Evolutionary conservation across 2,113 vertebrate genomes (phyloP), one percentile per base, ranked within the genome.

Genomic region (Seriola rivoliana): DNA sequence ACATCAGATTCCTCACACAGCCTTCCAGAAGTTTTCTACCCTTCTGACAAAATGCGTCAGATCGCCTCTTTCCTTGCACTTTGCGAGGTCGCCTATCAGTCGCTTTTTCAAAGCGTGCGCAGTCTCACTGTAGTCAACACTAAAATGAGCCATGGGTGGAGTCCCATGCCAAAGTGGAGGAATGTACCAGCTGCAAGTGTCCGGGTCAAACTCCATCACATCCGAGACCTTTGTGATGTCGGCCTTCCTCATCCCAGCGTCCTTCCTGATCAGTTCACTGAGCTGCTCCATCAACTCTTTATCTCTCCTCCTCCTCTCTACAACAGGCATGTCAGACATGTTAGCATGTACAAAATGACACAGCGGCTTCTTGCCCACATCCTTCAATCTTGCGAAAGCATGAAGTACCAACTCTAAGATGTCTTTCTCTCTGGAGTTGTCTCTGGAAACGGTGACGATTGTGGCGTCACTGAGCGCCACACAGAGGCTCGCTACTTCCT

Each of bases 321-420:
- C 64, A 4, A 71, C 72, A 9, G 73, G 46, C 14, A 59, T 67
- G 17, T 69, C 84, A 14, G 75, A 66, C 9, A 87, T 78, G 50
- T 92, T 88, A 34, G 82, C 79, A 48, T 93, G 91, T 11, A 81
- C 87, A 89, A 94, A 92, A 42, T 91, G 79, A 34, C 90, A 93
- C 23, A 69, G 16, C 7, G 88, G 90, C 40, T 71, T 87, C 46
- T 89, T 86, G 2, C 82, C 87, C 5, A 63, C 80, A 29, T 75
- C 68, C 21, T 91, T 93, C 79, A 95, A 81, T 57, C 93, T 93
- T 59, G 95, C 86, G 52, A 96, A 96, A 0, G 95, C 93, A 44
- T 95, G 94, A 29, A 95, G 86, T 3, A 96, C 87, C 11, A 94
- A 93, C 25, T 95, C 92, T 2, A 95, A 87, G 36, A 95, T 87